Percentiles rank a stretch among this genome's conserved stretches.
Evolutionary conservation across 2,797 vertebrate species (phyloP).

Genomic region (Enteromius fasciolatus): DNA sequence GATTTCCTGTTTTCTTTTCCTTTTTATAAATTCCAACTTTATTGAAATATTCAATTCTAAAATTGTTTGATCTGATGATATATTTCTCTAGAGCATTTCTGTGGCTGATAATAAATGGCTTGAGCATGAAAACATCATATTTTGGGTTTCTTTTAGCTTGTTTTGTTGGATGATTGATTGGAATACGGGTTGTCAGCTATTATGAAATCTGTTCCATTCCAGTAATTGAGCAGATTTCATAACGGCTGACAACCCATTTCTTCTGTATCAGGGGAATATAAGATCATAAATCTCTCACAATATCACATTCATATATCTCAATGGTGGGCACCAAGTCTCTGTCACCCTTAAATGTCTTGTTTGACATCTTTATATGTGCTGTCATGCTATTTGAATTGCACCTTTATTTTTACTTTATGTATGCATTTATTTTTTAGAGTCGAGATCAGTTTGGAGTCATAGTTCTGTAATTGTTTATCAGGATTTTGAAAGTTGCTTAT

Average conservation of each 20-base stretch:
- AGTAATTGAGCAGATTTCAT: constrained; percentile 53
- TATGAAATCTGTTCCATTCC: constrained; percentile 15
- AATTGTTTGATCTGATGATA: not conserved
- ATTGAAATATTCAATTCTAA: not conserved
- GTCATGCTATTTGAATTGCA: not conserved
- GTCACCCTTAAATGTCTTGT: not conserved
- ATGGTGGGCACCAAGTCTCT: not conserved
- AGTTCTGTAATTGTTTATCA: not conserved
- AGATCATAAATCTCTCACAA: constrained; percentile 31
- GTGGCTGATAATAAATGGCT: constrained; percentile 2
- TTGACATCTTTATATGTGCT: not conserved
- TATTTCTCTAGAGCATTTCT: constrained; percentile 1
- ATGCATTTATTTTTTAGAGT: not conserved
- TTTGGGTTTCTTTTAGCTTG: not conserved
- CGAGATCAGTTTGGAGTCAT: not conserved
- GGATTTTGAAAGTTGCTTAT: constrained; percentile 25
- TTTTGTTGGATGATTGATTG: constrained; percentile 40
- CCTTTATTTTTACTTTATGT: not conserved
- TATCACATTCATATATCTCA: constrained; percentile 18
- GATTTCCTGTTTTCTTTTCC: constrained; percentile 27
- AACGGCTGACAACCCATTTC: constrained; percentile 52
- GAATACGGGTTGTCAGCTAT: not conserved
- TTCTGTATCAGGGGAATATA: constrained; percentile 55
- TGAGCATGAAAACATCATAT: constrained; percentile 1
- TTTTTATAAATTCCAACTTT: constrained; percentile 52